phyloP scores from a whole-genome alignment of 2,113 vertebrate genomes.

The Todiramphus saurophagus region DNA sequence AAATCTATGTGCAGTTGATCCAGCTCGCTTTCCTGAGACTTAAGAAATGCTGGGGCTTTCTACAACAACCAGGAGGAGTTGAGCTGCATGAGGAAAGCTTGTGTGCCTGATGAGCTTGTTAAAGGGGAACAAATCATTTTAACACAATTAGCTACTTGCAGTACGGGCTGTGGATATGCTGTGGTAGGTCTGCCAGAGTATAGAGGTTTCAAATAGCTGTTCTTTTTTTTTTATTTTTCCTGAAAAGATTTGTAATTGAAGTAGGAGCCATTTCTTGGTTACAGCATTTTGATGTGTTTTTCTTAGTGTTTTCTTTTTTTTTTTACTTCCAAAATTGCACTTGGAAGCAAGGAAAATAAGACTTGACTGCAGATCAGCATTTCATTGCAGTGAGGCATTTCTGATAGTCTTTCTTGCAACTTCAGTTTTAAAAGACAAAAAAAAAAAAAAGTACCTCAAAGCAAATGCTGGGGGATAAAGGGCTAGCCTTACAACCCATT shows the following conservation, averaged over 20 bases:
- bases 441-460: slow-evolving; percentile 53
- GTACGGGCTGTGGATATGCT: slow-evolving; percentile 10
- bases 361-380: slow-evolving; percentile 30
- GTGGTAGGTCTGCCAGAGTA: not conserved
- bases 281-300: slow-evolving; percentile 35
- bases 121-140: slow-evolving; percentile 72
- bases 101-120: slow-evolving; percentile 63
- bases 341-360: slow-evolving; percentile 18
- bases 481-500: slow-evolving; percentile 46
- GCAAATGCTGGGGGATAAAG: slow-evolving; percentile 52
- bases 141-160: slow-evolving; percentile 40
- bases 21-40: slow-evolving; percentile 59
- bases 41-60: slow-evolving; percentile 13
- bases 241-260: slow-evolving; percentile 1
- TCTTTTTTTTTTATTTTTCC: not conserved
- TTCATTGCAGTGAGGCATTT: slow-evolving; percentile 34
- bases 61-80: slow-evolving; percentile 19
- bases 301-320: not conserved
- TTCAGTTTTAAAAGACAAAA: slow-evolving; percentile 11
- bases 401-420: slow-evolving; percentile 23
- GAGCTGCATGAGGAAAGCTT: slow-evolving; percentile 57
- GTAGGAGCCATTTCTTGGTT: slow-evolving; percentile 29
- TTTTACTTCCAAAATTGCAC: slow-evolving; percentile 27
- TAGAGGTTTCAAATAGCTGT: slow-evolving; percentile 2
- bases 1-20: slow-evolving; percentile 29